Conservation (phyloP, 1,140 invertebrate species). For the Dryas iulia region DNA sequence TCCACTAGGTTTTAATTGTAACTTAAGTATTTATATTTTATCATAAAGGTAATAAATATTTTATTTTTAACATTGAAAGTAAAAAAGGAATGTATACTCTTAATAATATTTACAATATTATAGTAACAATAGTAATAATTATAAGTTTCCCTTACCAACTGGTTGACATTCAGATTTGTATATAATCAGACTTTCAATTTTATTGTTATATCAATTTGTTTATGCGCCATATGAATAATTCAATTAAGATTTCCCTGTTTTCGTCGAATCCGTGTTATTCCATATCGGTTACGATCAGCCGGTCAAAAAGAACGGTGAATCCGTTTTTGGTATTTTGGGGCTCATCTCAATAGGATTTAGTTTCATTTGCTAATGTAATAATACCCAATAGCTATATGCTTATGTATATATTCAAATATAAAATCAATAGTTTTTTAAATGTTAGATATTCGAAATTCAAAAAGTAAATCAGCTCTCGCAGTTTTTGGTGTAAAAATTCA, state of each 20-base stretch:
- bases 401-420: too few relatives aligned
- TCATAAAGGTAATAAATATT: too few relatives aligned
- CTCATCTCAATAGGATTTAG: background rate
- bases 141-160: too few relatives aligned
- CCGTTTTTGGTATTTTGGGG: constrained; percentile 15
- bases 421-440: too few relatives aligned
- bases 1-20: too few relatives aligned
- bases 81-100: too few relatives aligned
- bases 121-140: background rate
- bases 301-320: constrained; percentile 13
- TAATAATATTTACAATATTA: too few relatives aligned
- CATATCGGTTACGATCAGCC: constrained; percentile 21
- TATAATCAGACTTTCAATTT: constrained; percentile 42
- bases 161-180: background rate
- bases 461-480: too few relatives aligned
- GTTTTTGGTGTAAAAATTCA: too few relatives aligned
- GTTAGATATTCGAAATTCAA: too few relatives aligned
- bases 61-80: too few relatives aligned
- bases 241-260: constrained; percentile 51
- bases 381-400: background rate
- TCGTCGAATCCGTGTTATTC: constrained; percentile 27
- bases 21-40: too few relatives aligned
- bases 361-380: background rate
- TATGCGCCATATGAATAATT: constrained; percentile 53
- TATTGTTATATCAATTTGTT: constrained; percentile 53